Conservation (phyloP, 2,888 invertebrate species). For the Apocheima hispidaria region DNA sequence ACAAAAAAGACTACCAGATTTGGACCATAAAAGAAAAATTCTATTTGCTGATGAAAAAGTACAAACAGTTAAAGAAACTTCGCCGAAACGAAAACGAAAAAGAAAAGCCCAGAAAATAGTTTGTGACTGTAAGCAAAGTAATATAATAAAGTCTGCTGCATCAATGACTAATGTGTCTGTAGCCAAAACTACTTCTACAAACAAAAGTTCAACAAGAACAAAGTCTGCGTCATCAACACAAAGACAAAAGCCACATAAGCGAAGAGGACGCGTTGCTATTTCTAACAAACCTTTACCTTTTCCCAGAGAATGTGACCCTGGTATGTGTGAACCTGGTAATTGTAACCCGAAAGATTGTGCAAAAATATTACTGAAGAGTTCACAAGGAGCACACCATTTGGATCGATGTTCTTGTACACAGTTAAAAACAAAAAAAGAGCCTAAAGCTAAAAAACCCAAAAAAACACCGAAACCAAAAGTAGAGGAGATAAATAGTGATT, state of each 20-base stretch:
- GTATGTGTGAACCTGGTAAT: conserved; percentile 23
- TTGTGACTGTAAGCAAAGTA: conserved; percentile 9
- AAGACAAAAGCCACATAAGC: background rate
- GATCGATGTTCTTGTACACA: conserved; percentile 9
- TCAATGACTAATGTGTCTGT: conserved; percentile 25
- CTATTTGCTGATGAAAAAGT: background rate
- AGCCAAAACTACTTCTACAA: conserved; percentile 19
- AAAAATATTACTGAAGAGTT: conserved; percentile 23
- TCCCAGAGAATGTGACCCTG: conserved; percentile 36
- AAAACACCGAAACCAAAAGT: background rate
- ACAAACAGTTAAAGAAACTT: conserved; percentile 8
- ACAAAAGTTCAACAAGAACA: conserved; percentile 19
- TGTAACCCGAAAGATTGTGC: conserved; percentile 21
- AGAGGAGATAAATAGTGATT: conserved; percentile 8
- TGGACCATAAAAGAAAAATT: conserved; percentile 1
- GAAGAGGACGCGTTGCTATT: background rate
- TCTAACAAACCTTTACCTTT: conserved; percentile 31
- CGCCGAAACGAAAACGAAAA: background rate
- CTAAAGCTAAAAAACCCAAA: background rate
- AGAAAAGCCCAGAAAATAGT: background rate
- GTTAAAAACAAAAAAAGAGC: background rate
- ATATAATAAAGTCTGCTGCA: conserved; percentile 1
- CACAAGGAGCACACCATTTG: conserved; percentile 16
- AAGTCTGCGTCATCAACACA: conserved; percentile 5
- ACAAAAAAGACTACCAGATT: background rate